Percentiles rank a stretch among this genome's conserved stretches.
Evolutionary conservation across 2,888 invertebrate species (phyloP).

Genomic region (Apomyelois bistriatella): DNA sequence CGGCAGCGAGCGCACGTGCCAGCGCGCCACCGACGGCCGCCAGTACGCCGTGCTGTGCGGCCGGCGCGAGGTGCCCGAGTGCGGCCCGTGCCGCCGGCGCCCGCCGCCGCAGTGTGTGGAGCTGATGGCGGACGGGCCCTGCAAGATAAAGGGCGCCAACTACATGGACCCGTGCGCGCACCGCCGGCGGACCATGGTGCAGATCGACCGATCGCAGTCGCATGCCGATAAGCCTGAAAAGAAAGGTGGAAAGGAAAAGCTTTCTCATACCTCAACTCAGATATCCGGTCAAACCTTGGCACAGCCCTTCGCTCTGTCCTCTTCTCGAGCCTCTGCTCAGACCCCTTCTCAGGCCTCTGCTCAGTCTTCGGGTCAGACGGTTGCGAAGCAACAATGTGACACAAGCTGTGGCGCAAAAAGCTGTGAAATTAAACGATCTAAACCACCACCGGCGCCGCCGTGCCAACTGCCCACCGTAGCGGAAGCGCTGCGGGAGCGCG

Average conservation of each 20-base stretch:
- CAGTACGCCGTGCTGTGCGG: slow-evolving; percentile 25
- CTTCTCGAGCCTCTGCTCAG: no score
- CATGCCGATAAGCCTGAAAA: neutral
- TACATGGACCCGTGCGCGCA: slow-evolving; percentile 47
- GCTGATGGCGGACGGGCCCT: slow-evolving; percentile 33
- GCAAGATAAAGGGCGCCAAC: slow-evolving; percentile 24
- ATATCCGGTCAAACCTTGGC: no score
- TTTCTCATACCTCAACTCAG: no score
- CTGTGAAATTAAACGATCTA: neutral
- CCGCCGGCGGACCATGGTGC: slow-evolving; percentile 31
- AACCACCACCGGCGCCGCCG: neutral
- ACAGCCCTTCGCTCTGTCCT: no score
- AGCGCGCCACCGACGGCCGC: slow-evolving; percentile 38
- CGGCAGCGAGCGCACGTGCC: slow-evolving; percentile 22
- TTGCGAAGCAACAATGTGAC: neutral
- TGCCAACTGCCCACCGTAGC: slow-evolving; percentile 3
- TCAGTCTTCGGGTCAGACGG: neutral
- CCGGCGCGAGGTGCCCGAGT: slow-evolving; percentile 7
- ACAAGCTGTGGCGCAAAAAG: neutral
- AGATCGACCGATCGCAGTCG: neutral
- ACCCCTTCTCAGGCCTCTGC: no score
- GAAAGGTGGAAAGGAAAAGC: no score
- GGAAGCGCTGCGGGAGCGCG: neutral
- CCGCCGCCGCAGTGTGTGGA: slow-evolving; percentile 32
- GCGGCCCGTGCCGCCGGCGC: slow-evolving; percentile 16